Evolutionary conservation across 2,113 vertebrate species (phyloP).

Genomic region (Marmota monax): DNA sequence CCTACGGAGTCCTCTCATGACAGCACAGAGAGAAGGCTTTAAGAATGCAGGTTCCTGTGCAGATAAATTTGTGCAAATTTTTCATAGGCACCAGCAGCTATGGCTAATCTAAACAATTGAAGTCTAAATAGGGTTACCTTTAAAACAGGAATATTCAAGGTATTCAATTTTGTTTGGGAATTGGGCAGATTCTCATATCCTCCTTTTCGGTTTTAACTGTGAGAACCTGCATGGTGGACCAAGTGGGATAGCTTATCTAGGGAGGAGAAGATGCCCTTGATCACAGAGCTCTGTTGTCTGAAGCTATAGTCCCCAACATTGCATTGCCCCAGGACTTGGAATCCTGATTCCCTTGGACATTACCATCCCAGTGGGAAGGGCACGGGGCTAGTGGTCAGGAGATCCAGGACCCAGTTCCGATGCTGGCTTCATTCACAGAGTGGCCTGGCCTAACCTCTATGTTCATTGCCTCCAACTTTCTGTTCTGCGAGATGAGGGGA

Average conservation of each 20-base stretch:
- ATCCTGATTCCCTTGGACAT: not conserved
- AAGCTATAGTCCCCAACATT: not conserved
- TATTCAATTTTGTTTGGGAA: not conserved
- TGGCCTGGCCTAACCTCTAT: not conserved
- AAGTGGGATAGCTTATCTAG: not conserved
- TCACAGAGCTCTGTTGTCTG: not conserved
- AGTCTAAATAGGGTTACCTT: conserved; percentile 19
- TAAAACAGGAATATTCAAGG: not conserved
- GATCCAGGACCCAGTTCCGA: not conserved
- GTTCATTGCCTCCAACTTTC: not conserved
- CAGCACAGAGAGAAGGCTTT: not conserved
- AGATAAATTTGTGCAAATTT: not conserved
- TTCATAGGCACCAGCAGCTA: conserved; percentile 9
- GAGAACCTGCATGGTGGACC: not conserved
- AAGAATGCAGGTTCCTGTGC: not conserved
- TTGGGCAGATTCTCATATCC: not conserved
- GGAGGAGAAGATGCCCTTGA: not conserved
- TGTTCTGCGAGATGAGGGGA: not conserved
- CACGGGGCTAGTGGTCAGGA: not conserved
- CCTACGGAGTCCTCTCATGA: not conserved
- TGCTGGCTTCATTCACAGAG: not conserved
- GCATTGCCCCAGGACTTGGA: not conserved
- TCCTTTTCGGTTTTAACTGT: not conserved
- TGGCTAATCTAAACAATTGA: not conserved
- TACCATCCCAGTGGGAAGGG: not conserved